Base-by-base conservation (phyloP, 2,113 vertebrate genomes). In the Typhlomys cinereus region DNA sequence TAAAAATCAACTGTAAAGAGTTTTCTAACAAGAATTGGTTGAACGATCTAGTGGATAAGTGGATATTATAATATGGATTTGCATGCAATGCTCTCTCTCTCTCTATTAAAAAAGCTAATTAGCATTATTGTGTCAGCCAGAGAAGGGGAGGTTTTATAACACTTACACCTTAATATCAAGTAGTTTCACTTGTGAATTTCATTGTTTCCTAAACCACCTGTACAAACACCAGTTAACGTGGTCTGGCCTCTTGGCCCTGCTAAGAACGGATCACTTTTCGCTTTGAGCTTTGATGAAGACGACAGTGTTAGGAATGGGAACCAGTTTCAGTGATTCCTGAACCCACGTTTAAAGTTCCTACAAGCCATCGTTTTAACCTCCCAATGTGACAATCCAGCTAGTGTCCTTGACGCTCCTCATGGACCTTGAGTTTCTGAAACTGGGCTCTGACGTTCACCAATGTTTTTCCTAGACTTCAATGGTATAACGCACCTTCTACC, bases 91-190 rank as follows among this genome's bases (percentile, higher is more conserved):
- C 23, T n/a, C 2, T 18, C n/a, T n/a, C n/a, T n/a, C n/a, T n/a
- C n/a, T n/a, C n/a, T n/a, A n/a, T 52, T 52, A 52, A 52, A 9
- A 52, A 52, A 52, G 15, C 10, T 11, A 91, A 59, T 31, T 29
- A 46, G n/a, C 17, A 25, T 29, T 61, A 15, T 46, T 31, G 8
- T 34, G 18, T 74, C n/a, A 25, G 21, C 29, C 84, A 31, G 82
- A 20, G 50, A 52, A 74, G 27, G 54, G 67, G 50, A 62, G 14
- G 75, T 85, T 93, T 57, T 48, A 20, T 75, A 48, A 44, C 31
- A 81, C 31, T 85, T 79, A 15, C 20, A 59, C 34, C 91, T 92
- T 89, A 79, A 70, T 94, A 91, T 83, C n/a, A 76, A 5, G 10
- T 70, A 52, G 67, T n/a, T 83, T 39, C 84, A 90, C 85, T 88